Percentiles rank a stretch among this genome's conserved stretches.
phyloP scores from a whole-genome alignment of 2,888 invertebrate species.

The Prosapia bicincta region DNA sequence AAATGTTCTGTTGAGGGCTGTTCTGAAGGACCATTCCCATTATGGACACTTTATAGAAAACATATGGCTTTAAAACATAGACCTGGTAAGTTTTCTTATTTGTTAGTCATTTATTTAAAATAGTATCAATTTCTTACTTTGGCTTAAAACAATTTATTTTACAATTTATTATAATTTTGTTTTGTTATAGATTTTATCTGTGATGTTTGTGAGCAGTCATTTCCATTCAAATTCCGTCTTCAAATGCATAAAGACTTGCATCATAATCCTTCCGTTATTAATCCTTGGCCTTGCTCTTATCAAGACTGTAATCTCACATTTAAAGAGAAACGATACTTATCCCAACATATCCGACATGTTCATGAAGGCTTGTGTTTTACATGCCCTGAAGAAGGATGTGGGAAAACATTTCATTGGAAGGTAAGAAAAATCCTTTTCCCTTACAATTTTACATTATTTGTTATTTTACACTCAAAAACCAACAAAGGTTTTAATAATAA shows the following conservation, averaged over 20 bases:
- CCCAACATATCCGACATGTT: slow-evolving; percentile 15
- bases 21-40: not conserved
- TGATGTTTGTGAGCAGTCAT: not conserved
- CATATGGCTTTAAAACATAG: slow-evolving; percentile 15
- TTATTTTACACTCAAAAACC: no score
- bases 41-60: slow-evolving; percentile 13
- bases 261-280: not conserved
- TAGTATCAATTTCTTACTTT: no score
- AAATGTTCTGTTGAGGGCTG: slow-evolving; percentile 7
- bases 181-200: not conserved
- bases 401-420: slow-evolving; percentile 18
- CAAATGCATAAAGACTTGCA: not conserved
- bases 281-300: not conserved
- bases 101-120: no score
- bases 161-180: no score
- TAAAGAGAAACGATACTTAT: slow-evolving; percentile 8
- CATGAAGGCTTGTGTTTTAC: not conserved
- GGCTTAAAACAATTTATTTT: no score
- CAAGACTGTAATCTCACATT: not conserved
- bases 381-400: slow-evolving; percentile 7
- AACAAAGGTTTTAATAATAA: no score
- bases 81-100: slow-evolving; percentile 3
- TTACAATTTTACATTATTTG: no score
- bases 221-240: not conserved
- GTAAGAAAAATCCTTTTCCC: not conserved